Evolutionary conservation across 2,888 invertebrate genomes (phyloP), one percentile per base, ranked within the genome.

Genomic region (Acleris laterana): DNA sequence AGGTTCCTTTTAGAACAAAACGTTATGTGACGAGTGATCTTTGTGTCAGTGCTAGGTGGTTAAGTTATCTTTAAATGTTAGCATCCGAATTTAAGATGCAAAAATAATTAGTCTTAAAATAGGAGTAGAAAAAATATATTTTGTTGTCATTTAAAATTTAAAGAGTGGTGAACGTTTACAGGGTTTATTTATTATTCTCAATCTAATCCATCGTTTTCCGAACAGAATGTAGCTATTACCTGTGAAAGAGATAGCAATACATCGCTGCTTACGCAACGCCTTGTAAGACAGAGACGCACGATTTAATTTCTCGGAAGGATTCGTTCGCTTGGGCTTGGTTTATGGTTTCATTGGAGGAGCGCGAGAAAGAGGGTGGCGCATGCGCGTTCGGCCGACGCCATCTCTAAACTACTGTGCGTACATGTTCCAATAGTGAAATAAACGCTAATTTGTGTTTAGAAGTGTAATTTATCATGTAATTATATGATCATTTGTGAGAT

Each of bases 321-420:
- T 85, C 84, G 86, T 83, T 81, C 84, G 86, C 83, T 81, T 81
- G 71, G 70, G 75, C 77, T 80, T 87, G 81, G 79, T 84, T 82
- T 84, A 79, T 87, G 81, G 79, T 84, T 82, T 84, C 83, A 92
- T 91, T 92, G 91, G 92, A 77, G 74, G 82, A 84, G 71, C 78
- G 74, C 77, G 71, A 71, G 77, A 81, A 83, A 84, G 88, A 90
- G 88, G 90, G 89, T 90, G 91, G 93, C 92, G 93, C 93, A 92
- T 92, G 93, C 93, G 93, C 92, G 92, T 90, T 92, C 80, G 87
- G 90, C 88, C 92, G 93, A 93, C 93, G 93, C 93, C 93, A 93
- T 93, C 92, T 91, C 90, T 89, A 87, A 85, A 89, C 82, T 89
- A 87, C 86, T 89, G 87, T 89, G 85, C 87, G 86, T 88, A 83